These are phyloP conservation scores for Physeter macrocephalus DNA, from an alignment of 2,113 vertebrate genomes.

Conservation along the genomic window DNA sequence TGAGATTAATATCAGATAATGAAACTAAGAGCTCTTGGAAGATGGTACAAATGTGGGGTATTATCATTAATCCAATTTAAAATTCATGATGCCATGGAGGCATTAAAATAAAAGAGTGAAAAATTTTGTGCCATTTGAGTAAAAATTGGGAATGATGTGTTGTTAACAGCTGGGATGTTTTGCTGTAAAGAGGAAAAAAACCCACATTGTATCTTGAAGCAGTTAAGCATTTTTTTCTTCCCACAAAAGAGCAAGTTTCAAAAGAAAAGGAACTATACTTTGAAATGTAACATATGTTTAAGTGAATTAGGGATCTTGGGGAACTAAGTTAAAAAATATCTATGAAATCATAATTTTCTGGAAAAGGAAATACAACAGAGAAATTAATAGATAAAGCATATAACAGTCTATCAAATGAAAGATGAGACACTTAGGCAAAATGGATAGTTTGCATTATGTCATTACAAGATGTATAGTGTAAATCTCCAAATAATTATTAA, in stretches of 20 bases:
- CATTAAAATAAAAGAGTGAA: not conserved
- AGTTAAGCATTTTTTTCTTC: not conserved
- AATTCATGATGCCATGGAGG: not conserved
- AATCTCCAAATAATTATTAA: conserved; percentile 19
- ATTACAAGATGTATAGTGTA: not conserved
- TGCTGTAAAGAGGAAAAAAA: not conserved
- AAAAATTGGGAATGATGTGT: not conserved
- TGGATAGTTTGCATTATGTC: not conserved
- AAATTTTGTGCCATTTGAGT: not conserved
- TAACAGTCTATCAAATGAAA: not conserved
- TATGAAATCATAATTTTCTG: not conserved
- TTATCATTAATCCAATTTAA: conserved; percentile 6
- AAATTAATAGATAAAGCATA: not conserved
- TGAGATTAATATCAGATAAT: not conserved
- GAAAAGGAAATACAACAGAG: not conserved
- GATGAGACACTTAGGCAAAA: not conserved
- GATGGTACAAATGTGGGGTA: not conserved
- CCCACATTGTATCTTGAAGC: not conserved
- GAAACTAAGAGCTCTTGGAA: not conserved
- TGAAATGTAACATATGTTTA: not conserved
- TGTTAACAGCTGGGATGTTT: not conserved
- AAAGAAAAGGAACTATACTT: not conserved
- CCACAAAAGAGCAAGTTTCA: not conserved
- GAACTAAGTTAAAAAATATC: not conserved
- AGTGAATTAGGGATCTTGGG: not conserved